Percentiles rank a stretch among this genome's conserved stretches.
These are phyloP conservation scores for Sturmia bella DNA, from an alignment of 2,888 invertebrate species.

Conservation along the genomic window DNA sequence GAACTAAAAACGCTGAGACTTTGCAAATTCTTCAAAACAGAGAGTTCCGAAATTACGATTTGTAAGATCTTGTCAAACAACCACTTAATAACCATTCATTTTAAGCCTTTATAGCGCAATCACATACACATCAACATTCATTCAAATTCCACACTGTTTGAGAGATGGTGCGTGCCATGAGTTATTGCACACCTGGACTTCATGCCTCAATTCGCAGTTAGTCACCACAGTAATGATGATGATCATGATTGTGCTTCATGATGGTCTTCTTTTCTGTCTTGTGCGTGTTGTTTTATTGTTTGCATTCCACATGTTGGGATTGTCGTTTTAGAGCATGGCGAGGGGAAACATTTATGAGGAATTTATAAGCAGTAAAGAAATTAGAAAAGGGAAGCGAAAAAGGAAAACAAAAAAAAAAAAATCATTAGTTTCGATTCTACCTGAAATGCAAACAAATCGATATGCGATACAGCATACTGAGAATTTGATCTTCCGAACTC, in stretches of 20 bases:
- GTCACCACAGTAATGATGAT: constrained; percentile 55
- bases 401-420: constrained; percentile 36
- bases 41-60: too few species aligned
- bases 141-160: not conserved
- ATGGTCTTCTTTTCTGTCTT: constrained; percentile 32
- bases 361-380: not conserved
- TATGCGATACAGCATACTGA: not conserved
- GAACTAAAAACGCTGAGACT: too few species aligned
- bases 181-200: constrained; percentile 73
- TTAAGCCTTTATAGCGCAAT: constrained; percentile 3
- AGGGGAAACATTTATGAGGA: not conserved
- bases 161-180: constrained; percentile 72
- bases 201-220: constrained; percentile 74
- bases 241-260: constrained; percentile 44
- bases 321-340: constrained; percentile 1
- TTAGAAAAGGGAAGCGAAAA: constrained; percentile 25
- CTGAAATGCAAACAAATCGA: constrained; percentile 36
- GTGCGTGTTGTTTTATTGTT: constrained; percentile 10
- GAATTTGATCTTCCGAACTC: not conserved
- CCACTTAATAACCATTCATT: not conserved
- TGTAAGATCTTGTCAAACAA: not conserved
- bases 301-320: constrained; percentile 9
- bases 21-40: too few species aligned
- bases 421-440: constrained; percentile 71
- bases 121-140: not conserved